Evolutionary conservation across 2,113 vertebrate genomes (phyloP).

Genomic region (Pseudorhombus dupliciocellatus): DNA sequence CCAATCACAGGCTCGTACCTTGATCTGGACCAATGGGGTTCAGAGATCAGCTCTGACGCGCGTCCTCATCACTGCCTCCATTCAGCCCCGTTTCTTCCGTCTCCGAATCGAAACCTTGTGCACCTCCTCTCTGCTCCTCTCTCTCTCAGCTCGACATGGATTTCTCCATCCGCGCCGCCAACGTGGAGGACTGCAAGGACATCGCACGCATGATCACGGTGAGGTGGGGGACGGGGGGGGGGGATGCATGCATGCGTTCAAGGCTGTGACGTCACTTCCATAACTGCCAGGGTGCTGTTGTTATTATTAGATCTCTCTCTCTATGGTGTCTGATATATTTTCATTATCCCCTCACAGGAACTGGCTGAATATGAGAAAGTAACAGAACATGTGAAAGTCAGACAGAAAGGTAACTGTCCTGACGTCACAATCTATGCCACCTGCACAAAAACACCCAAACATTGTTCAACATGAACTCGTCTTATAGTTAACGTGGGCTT

Average conservation of each 20-base stretch:
- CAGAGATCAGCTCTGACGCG: too few relatives aligned
- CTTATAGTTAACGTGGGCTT: too few relatives aligned
- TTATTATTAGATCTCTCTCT: not conserved
- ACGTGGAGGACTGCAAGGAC: slow-evolving; percentile 82
- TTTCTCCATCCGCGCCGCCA: slow-evolving; percentile 74
- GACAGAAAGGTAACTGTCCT: slow-evolving; percentile 73
- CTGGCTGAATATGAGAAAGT: slow-evolving; percentile 75
- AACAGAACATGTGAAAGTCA: slow-evolving; percentile 70
- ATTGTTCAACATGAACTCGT: too few relatives aligned
- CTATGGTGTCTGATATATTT: not conserved
- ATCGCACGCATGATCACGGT: slow-evolving; percentile 79
- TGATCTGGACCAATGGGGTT: too few relatives aligned
- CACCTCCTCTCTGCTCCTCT: not conserved
- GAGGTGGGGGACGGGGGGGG: slow-evolving; percentile 33
- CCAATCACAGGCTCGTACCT: too few relatives aligned
- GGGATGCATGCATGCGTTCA: not conserved
- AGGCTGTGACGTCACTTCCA: not conserved
- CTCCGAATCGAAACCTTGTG: not conserved
- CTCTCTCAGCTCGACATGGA: slow-evolving; percentile 66
- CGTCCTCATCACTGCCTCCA: too few relatives aligned
- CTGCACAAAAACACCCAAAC: too few relatives aligned
- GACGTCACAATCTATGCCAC: not conserved
- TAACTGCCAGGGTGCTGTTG: not conserved
- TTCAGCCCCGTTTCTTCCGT: not conserved
- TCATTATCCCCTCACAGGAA: slow-evolving; percentile 59